Base-by-base conservation (phyloP, 1,140 invertebrate species). In the Monomorium pharaonis region DNA sequence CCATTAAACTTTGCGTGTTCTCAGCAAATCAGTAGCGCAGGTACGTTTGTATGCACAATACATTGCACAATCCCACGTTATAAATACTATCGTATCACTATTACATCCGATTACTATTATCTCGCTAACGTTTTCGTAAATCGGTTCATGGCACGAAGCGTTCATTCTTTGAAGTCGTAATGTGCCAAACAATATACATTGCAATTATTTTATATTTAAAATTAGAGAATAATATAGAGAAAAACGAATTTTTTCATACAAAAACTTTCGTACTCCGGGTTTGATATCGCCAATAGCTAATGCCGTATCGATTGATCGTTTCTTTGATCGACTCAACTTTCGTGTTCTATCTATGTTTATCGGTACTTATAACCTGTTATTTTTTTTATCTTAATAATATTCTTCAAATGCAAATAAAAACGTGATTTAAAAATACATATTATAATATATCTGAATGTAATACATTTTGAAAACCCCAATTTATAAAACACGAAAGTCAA, bases 51-150 rank as follows among this genome's bases (percentile, higher is more conserved):
- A 85, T 33, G 47, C 0, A 63, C 63, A 77, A 70, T 84, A 85
- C 74, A 90, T 90, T 90, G 89, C 89, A 90, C 89, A 80, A 84
- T 60, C 89, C 89, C 84, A 56, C 21, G 37, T 70, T 84, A 67
- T 67, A 90, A 90, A 90, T 86, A 89, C 77, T 86, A 89, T 24
- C 58, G 0, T 65, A 47, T 69, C n/a, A 67, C 88, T 89, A 62
- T n/a, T n/a, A 42, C 44, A 24, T 27, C 30, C 42, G 30, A 58
- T 51, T 83, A 62, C 65, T 78, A 78, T 62, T 51, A 27, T 60
- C n/a, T 56, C 62, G 7, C 37, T 75, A 33, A 42, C 27, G 27
- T 56, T 63, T 65, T 51, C 37, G 60, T 49, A 51, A 78, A 21
- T 72, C n/a, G 30, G 21, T 72, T 60, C 88, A 88, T 85, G 83